These are phyloP conservation scores for Apostichopus parvimensis DNA, from an alignment of 35 echinoderm and acorn worm genomes.

Conservation along the genomic window DNA sequence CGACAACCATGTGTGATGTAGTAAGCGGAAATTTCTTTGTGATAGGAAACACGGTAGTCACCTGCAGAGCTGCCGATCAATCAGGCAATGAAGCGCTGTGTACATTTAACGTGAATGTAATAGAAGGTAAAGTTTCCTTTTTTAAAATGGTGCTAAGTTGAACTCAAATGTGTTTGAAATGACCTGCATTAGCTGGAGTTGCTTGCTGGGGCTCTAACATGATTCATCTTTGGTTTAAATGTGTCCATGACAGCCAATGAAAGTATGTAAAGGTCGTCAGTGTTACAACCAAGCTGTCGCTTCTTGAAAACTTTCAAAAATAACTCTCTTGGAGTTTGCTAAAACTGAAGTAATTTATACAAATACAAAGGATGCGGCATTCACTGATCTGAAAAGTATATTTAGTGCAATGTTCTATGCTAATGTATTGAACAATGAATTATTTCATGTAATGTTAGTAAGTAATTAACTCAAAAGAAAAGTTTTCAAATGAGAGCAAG, in stretches of 20 bases:
- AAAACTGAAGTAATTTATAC: too few relatives aligned
- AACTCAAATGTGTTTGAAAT: background rate
- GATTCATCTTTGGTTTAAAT: background rate
- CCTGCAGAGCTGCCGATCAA: background rate
- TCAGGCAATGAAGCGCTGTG: background rate
- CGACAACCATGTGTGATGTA: background rate
- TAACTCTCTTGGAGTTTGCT: background rate
- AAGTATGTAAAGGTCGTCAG: background rate
- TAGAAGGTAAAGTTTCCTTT: background rate
- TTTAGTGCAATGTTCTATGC: too few relatives aligned
- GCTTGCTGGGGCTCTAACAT: background rate
- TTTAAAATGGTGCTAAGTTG: background rate
- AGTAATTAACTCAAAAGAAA: too few relatives aligned
- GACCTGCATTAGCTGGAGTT: background rate
- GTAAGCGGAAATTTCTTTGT: background rate
- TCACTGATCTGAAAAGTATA: too few relatives aligned
- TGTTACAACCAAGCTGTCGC: background rate
- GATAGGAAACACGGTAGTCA: conserved; percentile 2
- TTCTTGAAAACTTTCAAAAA: background rate
- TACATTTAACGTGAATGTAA: background rate
- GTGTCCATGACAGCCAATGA: background rate
- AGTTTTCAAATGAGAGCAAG: too few relatives aligned
- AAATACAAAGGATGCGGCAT: too few relatives aligned
- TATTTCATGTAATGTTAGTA: too few relatives aligned
- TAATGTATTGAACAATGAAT: too few relatives aligned